A percentile compares a stretch with the other conserved stretches of the same genome.
phyloP scores from a whole-genome alignment of 2,888 invertebrate genomes.

The Dinocampus coccinellae region DNA sequence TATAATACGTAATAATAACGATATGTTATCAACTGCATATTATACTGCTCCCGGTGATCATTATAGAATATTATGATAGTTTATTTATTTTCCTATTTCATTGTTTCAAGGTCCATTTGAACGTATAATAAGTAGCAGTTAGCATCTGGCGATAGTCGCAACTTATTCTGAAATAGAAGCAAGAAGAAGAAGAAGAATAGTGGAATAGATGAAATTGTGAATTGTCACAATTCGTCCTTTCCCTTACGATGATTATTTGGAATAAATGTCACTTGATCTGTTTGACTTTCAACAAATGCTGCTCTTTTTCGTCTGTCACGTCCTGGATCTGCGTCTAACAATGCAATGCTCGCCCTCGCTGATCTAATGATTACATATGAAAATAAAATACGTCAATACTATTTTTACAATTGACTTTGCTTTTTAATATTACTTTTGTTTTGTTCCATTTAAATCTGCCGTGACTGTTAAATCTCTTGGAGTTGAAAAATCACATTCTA shows the following conservation, averaged over 20 bases:
- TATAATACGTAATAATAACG: neutral
- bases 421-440: slow-evolving; percentile 43
- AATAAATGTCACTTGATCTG: slow-evolving; percentile 48
- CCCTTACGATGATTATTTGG: slow-evolving; percentile 45
- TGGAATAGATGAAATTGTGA: neutral
- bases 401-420: neutral
- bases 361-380: slow-evolving; percentile 42
- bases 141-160: neutral
- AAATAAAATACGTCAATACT: neutral
- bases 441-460: slow-evolving; percentile 69
- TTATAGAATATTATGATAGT: neutral
- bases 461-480: slow-evolving; percentile 72
- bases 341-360: slow-evolving; percentile 51
- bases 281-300: slow-evolving; percentile 50
- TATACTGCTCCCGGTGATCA: neutral
- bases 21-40: neutral
- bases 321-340: slow-evolving; percentile 55
- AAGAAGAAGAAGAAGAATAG: neutral
- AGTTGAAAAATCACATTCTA: slow-evolving; percentile 76
- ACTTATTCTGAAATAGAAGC: neutral
- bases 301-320: slow-evolving; percentile 51
- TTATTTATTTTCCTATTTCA: neutral
- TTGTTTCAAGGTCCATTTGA: neutral
- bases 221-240: slow-evolving; percentile 51
- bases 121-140: neutral